These are phyloP conservation scores for Alexandromys oeconomus DNA, from an alignment of 2,797 vertebrate genomes.

Conservation along the genomic window DNA sequence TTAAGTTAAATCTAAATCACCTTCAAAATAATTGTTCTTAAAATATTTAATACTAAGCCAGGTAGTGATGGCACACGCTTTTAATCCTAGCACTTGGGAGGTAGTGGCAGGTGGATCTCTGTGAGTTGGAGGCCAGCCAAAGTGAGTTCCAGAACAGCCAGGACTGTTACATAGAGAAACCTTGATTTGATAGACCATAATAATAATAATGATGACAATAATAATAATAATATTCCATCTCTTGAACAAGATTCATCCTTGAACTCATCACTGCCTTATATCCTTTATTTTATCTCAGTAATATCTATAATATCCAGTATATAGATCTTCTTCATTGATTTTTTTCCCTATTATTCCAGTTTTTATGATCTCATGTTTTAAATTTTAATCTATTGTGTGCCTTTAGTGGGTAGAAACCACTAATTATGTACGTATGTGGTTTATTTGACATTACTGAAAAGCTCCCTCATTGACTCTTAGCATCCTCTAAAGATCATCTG, in stretches of 20 bases:
- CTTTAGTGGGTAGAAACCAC: not conserved
- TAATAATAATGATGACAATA: no score
- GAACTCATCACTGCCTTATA: not conserved
- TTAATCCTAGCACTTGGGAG: not conserved
- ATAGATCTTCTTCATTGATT: not conserved
- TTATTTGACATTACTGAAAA: not conserved
- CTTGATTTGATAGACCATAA: not conserved
- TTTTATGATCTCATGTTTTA: not conserved
- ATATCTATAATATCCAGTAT: not conserved
- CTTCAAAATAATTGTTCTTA: conserved; percentile 21
- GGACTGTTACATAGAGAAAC: not conserved
- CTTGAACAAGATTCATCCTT: not conserved
- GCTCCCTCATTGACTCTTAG: not conserved
- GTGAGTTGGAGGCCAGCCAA: not conserved
- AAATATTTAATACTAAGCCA: not conserved
- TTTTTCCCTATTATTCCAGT: not conserved
- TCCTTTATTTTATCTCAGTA: not conserved
- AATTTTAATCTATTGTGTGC: not conserved
- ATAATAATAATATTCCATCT: not conserved
- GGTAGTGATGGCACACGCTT: not conserved
- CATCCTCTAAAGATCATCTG: not conserved
- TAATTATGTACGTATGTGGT: not conserved
- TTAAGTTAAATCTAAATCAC: not conserved
- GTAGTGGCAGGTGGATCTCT: not conserved
- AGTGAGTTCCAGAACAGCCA: not conserved